Base-by-base conservation (phyloP, 2,888 invertebrate species). In the Sylvicola cinctus region DNA sequence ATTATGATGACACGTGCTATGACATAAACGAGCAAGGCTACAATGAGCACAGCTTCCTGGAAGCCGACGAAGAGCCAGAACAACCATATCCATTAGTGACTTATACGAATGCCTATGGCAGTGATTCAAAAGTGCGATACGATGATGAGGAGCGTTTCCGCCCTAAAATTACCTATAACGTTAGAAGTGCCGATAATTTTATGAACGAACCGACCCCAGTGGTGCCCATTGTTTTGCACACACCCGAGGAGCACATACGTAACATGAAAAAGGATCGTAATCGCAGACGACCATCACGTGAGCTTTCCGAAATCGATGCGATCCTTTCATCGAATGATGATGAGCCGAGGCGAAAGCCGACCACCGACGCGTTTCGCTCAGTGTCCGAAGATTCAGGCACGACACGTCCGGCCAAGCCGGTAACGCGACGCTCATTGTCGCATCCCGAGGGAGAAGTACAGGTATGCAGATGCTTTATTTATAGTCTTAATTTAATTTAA, bases 381-480 rank as follows among this genome's bases (percentile, higher is more conserved):
- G 48, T 56, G 27, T 56, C 56, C 1, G 56, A 56, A 38, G 56
- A 56, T 30, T 50, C 53, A 3, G 52, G 54, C 3, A 49, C 49
- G 0, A 52, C 51, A 36, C 32, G 44, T 16, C 44, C 43, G 10
- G 39, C 46, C 5, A 56, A 56, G 38, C 52, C 54, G 1, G 48
- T 54, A 2, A 54, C 56, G 3, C 43, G 55, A 10, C 49, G 56
- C n/a, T 54, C 56, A 20, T 45, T 56, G 23, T 56, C 56, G 4
- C 56, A 56, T 42, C 56, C 56, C 11, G 56, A 56, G 44, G 55
- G 53, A 36, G 53, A 56, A 32, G 47, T 51, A n/a, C 49, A 49
- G 44, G 54, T 54, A 38, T 38, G 20, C 23, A 20, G 8, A 20
- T 20, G 8, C 8, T 6, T 20, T 6, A 6, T 20, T 20, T 20